Evolutionary conservation across 1,140 invertebrate genomes (phyloP), one percentile per base, ranked within the genome.

Genomic region (Halictus rubicundus): DNA sequence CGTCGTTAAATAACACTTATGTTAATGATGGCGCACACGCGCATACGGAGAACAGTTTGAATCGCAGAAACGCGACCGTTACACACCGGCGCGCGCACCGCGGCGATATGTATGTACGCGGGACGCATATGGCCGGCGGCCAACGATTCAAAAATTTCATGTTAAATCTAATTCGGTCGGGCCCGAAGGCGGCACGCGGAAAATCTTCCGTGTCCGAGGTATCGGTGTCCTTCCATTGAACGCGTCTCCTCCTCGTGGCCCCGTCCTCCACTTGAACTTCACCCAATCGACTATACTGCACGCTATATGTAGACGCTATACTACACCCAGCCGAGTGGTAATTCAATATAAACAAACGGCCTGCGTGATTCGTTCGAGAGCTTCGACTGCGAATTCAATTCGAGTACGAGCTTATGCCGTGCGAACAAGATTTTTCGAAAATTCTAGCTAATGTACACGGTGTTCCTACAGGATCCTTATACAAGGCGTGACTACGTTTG

Each of bases 1-100:
- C 69, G 76, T 78, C 76, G 76, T 78, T 78, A 78, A 72, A 78
- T 78, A 72, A 78, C 69, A 72, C 76, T 78, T 78, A 72, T 78
- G 69, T 78, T 78, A 78, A 78, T 72, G 69, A 70, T 72, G 39
- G 46, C 46, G 19, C 60, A 2, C 49, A n/a, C 23, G 19, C 54
- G 46, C 54, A 25, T 12, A 37, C 74, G 37, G 12, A n/a, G 32
- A 63, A 78, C 23, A 16, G 60, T 60, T 49, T 27, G 23, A 42
- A 72, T 65, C 69, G 69, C 71, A 72, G 76, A 78, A 78, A 78
- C 64, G 46, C 54, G 37, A 78, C 76, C 49, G 71, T 57, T 32
- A 70, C 52, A 25, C 68, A 39, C 63, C 52, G 14, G 1, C 46
- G 61, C 49, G 46, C 27, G 32, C 16, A n/a, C n/a, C n/a, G 32